These are phyloP conservation scores for Rhinatrema bivittatum DNA, from an alignment of 2,797 vertebrate species.

Conservation along the genomic window DNA sequence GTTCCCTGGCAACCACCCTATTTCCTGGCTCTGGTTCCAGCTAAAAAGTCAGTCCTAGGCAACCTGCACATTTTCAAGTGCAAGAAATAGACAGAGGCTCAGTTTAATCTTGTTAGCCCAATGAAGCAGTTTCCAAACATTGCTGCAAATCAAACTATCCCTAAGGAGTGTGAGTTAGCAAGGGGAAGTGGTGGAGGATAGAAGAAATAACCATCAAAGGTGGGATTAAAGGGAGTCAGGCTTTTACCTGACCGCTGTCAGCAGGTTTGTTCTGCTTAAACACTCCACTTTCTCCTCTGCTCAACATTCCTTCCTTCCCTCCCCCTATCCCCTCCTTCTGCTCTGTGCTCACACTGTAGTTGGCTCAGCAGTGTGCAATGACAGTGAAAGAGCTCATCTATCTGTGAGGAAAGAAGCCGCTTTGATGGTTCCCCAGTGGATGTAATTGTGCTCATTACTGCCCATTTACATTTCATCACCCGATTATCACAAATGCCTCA, in stretches of 20 bases:
- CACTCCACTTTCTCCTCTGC: constrained; percentile 7
- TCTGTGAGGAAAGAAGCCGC: constrained; percentile 62
- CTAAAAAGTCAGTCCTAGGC: constrained; percentile 68
- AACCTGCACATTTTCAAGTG: constrained; percentile 69
- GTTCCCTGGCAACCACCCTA: constrained; percentile 76
- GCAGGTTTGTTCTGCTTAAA: background rate
- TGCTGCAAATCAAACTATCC: constrained; percentile 81
- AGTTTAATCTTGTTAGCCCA: constrained; percentile 80
- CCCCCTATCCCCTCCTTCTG: background rate
- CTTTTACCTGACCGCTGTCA: constrained; percentile 5
- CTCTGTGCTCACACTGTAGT: constrained; percentile 1
- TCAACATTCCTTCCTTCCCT: background rate
- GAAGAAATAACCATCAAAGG: constrained; percentile 19
- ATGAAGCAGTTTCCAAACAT: constrained; percentile 83
- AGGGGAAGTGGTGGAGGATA: constrained; percentile 15
- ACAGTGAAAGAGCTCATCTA: constrained; percentile 53
- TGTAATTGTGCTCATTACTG: constrained; percentile 83
- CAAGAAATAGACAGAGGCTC: constrained; percentile 73
- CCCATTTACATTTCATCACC: constrained; percentile 91
- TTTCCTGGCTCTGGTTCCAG: constrained; percentile 55
- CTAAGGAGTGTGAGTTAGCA: constrained; percentile 51
- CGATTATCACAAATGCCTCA: constrained; percentile 77
- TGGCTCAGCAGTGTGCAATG: constrained; percentile 36
- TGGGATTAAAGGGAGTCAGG: constrained; percentile 12
- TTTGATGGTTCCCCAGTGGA: constrained; percentile 69